Base-by-base conservation (phyloP, 92 coral and sea anemone genomes). In the Metridium senile region DNA sequence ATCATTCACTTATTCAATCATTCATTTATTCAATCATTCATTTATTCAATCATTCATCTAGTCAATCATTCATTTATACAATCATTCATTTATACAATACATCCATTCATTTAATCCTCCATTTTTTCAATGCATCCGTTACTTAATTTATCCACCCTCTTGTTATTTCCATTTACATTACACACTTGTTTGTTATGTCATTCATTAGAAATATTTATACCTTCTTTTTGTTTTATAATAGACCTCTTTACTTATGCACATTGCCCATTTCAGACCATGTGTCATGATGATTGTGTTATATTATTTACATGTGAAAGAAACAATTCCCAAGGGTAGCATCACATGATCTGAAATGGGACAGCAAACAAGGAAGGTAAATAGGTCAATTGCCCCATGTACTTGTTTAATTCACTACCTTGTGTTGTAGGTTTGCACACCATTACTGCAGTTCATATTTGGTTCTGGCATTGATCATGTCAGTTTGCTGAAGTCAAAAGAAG, bases 381-480 rank as follows among this genome's bases (percentile, higher is more conserved):
- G n/a, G n/a, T n/a, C n/a, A n/a, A n/a, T n/a, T n/a, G n/a, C n/a
- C n/a, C n/a, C n/a, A n/a, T n/a, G n/a, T n/a, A n/a, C n/a, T n/a
- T n/a, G n/a, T n/a, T n/a, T n/a, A n/a, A n/a, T n/a, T n/a, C n/a
- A n/a, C n/a, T n/a, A n/a, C n/a, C n/a, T n/a, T 9, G 7, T 16
- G 29, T 49, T 52, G 9, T 52, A 96, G 97, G 89, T 92, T 25
- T 96, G 97, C 59, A 76, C 90, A 33, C 99, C 99, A 51, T 77
- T 96, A 26, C 85, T 96, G 67, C 99, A 96, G 71, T 96, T 87
- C 63, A 33, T 84, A 22, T 96, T 96, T 82, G 91, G 93, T 26
- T 89, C 90, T 39, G 71, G 69, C 75, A 85, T 86, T 77, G 93
- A 85, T 33, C 81, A 89, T 17, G 79, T 79, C 46, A 85, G 91